Conservation (phyloP, 2,113 vertebrate genomes). For the Psilopsiagon aymara region DNA sequence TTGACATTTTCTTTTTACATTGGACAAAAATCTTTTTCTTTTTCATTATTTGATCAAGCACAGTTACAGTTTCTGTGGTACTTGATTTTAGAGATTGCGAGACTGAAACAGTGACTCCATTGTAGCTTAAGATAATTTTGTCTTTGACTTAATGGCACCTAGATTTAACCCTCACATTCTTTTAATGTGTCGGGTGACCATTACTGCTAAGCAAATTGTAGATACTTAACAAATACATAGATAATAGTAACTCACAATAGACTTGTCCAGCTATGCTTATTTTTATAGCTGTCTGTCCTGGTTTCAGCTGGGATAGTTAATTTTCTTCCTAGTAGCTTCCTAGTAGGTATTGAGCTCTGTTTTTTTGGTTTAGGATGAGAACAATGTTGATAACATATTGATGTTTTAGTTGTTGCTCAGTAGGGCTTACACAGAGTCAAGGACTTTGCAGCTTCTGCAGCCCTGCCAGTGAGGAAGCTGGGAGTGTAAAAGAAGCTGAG, state of each 20-base stretch:
- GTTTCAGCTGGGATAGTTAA: neutral
- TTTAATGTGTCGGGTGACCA: neutral
- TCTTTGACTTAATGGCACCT: neutral
- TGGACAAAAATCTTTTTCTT: neutral
- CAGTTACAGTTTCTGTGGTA: neutral
- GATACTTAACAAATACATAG: neutral
- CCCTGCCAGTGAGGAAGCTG: neutral
- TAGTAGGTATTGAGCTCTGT: neutral
- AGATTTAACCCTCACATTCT: neutral
- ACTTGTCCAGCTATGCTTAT: neutral
- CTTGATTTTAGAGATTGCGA: neutral
- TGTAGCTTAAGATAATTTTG: neutral
- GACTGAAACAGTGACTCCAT: neutral
- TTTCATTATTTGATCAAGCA: neutral
- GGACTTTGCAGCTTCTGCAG: neutral
- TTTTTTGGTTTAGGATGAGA: neutral
- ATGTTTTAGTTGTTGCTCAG: neutral
- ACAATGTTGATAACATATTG: neutral
- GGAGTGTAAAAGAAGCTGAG: neutral
- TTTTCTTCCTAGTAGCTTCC: neutral
- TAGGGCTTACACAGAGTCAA: neutral
- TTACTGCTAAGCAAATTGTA: neutral
- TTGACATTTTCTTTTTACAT: neutral
- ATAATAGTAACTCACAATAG: neutral
- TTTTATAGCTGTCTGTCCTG: neutral